Conservation (phyloP, 1,140 invertebrate genomes). For the Notospermus geniculatus region DNA sequence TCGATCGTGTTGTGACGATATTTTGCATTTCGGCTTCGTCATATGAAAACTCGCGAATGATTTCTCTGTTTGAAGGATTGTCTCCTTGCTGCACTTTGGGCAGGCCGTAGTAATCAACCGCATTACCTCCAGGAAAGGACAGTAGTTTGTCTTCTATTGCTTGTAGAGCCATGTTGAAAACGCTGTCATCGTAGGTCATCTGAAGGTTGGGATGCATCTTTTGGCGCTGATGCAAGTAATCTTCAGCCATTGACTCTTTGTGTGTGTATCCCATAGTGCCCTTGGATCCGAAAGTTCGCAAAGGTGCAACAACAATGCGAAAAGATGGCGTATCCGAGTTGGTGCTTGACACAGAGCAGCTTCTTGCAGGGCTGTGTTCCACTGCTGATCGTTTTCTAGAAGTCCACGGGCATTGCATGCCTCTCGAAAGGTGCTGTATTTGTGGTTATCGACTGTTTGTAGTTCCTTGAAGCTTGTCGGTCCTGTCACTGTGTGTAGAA, state of each 20-base stretch:
- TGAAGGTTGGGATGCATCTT: not conserved
- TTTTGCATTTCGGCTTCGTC: not conserved
- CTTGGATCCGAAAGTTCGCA: not conserved
- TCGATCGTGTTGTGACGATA: not conserved
- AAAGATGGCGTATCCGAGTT: not conserved
- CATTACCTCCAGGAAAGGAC: not conserved
- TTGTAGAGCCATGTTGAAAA: not conserved
- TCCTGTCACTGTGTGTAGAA: conserved; percentile 22
- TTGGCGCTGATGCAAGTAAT: not conserved
- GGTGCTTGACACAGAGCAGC: not conserved
- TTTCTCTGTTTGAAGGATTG: not conserved
- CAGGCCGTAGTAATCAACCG: not conserved
- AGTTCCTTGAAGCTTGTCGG: not conserved
- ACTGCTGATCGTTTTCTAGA: not conserved
- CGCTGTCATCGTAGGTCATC: not conserved
- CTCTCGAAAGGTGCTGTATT: not conserved
- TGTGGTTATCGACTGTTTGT: not conserved
- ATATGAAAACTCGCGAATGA: not conserved
- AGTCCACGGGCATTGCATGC: not conserved
- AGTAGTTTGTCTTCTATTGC: not conserved
- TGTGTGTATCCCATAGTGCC: not conserved
- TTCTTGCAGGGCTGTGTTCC: not conserved
- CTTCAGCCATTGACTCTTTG: not conserved
- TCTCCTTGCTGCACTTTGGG: not conserved
- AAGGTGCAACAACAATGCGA: conserved; percentile 1